Base-by-base conservation (phyloP, 2,888 invertebrate genomes). In the Linhomoeus sp. region DNA sequence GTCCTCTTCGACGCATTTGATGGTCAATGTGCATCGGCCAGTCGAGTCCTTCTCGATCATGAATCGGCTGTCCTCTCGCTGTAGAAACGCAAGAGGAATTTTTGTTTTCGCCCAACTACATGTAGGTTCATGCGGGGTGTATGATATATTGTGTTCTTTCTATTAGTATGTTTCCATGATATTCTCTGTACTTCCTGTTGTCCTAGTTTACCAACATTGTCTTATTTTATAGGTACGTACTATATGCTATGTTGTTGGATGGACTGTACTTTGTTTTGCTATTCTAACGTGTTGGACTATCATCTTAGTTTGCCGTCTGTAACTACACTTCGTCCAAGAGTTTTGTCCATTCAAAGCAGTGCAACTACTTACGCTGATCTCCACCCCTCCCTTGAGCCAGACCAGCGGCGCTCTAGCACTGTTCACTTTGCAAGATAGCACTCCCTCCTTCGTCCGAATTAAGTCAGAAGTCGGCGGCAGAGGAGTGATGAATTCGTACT, bases 351-450 rank as follows among this genome's bases (percentile, higher is more conserved):
- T 19, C 17, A 17, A 12, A 37, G 5, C 7, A 17, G 3, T 3
- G 20, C 5, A 26, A 26, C 9, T 12, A 37, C 23, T 24, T 7
- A 44, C 53, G 40, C 75, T 71, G 39, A 88, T 63, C 63, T 80
- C 81, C 23, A 73, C 74, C 33, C 79, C 79, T 58, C 77, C 84
- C 66, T 79, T 81, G 70, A 76, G 83, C 90, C 97, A 99, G 45
- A 79, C 76, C n/a, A 97, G 81, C 56, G 80, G 78, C 12, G 94
- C 94, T 68, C 92, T 77, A 58, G 80, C 82, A 64, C 80, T 87
- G 61, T 81, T 88, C 39, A 92, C 80, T 36, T 82, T 77, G 70
- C 94, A 97, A 67, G 94, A 90, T 57, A 99, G 72, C 49, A 78
- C 75, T 1, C 80, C 77, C 66, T 90, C 90, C 66, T 92, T 90